Percentiles rank a stretch among this genome's conserved stretches.
phyloP scores from a whole-genome alignment of 2,113 vertebrate species.

The Rhinolophus ferrumequinum region DNA sequence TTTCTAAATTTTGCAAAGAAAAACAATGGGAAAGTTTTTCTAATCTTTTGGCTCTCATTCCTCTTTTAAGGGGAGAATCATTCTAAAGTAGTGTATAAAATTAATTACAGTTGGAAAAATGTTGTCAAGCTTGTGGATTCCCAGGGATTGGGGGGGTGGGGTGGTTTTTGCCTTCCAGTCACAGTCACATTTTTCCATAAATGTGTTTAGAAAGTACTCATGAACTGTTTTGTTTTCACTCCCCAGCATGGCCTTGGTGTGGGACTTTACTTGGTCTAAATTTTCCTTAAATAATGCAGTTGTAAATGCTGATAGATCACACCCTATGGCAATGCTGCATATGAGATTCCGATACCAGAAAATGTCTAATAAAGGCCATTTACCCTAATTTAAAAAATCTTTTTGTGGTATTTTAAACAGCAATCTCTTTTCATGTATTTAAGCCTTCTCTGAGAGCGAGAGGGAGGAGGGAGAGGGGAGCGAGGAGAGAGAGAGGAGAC shows the following conservation, averaged over 20 bases:
- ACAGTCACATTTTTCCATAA: constrained; percentile 6
- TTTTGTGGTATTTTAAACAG: constrained; percentile 18
- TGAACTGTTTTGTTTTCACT: constrained; percentile 40
- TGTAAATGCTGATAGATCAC: background rate
- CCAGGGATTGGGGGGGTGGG: background rate
- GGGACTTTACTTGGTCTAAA: background rate
- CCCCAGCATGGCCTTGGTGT: background rate
- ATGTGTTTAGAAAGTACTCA: constrained; percentile 29
- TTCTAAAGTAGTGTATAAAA: constrained; percentile 62
- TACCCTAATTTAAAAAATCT: background rate
- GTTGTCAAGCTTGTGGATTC: constrained; percentile 9
- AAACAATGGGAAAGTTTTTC: constrained; percentile 32
- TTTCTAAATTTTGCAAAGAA: background rate
- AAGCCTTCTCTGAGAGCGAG: background rate
- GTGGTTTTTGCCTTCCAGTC: background rate
- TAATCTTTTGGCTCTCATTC: constrained; percentile 24
- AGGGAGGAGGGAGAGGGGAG: background rate
- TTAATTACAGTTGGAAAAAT: constrained; percentile 49
- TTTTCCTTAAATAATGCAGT: constrained; percentile 16
- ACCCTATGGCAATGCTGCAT: background rate
- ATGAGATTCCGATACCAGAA: background rate
- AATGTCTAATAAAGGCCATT: background rate
- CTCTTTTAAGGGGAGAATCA: constrained; percentile 22
- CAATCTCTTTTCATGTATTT: background rate
- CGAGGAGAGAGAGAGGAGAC: background rate